Base-by-base conservation (phyloP, 2,797 vertebrate species). In the Melanitta fusca region DNA sequence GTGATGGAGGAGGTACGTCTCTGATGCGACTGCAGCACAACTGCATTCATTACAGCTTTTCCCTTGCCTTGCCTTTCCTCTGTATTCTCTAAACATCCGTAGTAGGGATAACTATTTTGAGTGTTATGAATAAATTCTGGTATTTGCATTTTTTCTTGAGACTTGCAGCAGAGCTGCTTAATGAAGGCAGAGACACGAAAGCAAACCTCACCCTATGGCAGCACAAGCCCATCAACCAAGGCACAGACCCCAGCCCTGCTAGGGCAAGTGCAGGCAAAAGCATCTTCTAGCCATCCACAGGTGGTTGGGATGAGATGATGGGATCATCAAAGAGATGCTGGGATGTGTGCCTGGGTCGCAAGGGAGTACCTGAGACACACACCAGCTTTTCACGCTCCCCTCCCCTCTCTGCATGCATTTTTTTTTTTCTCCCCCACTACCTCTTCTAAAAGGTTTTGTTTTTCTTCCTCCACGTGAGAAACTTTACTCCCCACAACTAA, bases 1-100 rank as follows among this genome's bases (percentile, higher is more conserved):
- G 41, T 0, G 0, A 61, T 0, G 4, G 36, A 57, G 80, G 36
- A n/a, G 21, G 11, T 27, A 43, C 60, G 19, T 25, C 30, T 83
- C 36, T 8, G 6, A 82, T 38, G 8, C 54, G 58, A 86, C 6
- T 51, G 30, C 38, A 62, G 78, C 2, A 1, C 0, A 1, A 38
- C 20, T 54, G 49, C 18, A 8, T 34, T 85, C 69, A 54, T 24
- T 56, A 2, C 4, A 85, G 68, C 47, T 89, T 85, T 81, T 61
- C 18, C 41, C 74, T 92, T 62, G 54, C 54, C 54, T 57, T 30
- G 18, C 54, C 30, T 3, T 17, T 41, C 7, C 22, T 80, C 16
- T 71, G 4, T 56, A 10, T 51, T 91, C 85, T 74, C 69, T 74
- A 72, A 88, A 41, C 4, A 30, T 39, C 39, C 38, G 17, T 72